Base-by-base conservation (phyloP, 2,888 invertebrate genomes). In the Cryptus armator region DNA sequence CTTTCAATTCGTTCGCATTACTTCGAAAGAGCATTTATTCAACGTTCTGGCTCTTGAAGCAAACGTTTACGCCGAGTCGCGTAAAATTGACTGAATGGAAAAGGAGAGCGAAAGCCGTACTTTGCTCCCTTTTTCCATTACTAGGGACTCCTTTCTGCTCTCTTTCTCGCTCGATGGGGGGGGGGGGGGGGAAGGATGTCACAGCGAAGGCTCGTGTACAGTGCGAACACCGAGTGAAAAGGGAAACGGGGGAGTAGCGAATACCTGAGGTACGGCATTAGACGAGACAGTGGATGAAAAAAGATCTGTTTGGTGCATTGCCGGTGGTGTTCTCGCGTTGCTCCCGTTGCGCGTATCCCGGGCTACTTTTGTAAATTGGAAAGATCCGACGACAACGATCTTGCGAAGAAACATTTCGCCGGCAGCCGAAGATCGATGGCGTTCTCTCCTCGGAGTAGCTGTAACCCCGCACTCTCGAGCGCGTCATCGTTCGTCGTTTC, bases 1-100 rank as follows among this genome's bases (percentile, higher is more conserved):
- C 67, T 67, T 44, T 67, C 53, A 67, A 67, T 77, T 29, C 77
- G 44, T 68, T 29, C 56, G 44, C 43, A 77, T 67, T 77, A 12
- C 43, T 12, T 7, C 6, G 53, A 56, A 68, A 59, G 68, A 59
- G 68, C 68, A 75, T 81, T 81, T 51, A 48, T 81, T 70, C 81
- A 75, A 62, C 68, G 74, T 68, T 70, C 37, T 66, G 48, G 64
- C 44, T 71, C 64, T 66, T 16, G 16, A 53, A 29, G 53, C 51
- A 44, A 72, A 46, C 19, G 72, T 51, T 46, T n/a, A n/a, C 71
- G 56, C 56, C 64, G 2, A 56, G 53, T 76, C 44, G 74, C 74
- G 48, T 48, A 48, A 75, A 67, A 62, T 81, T 68, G 59, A 81
- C n/a, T 59, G 59, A 74, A 75, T 59, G 32, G 48, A 14, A 56